phyloP scores from a whole-genome alignment of 2,888 invertebrate species.

The Crioceris asparagi region DNA sequence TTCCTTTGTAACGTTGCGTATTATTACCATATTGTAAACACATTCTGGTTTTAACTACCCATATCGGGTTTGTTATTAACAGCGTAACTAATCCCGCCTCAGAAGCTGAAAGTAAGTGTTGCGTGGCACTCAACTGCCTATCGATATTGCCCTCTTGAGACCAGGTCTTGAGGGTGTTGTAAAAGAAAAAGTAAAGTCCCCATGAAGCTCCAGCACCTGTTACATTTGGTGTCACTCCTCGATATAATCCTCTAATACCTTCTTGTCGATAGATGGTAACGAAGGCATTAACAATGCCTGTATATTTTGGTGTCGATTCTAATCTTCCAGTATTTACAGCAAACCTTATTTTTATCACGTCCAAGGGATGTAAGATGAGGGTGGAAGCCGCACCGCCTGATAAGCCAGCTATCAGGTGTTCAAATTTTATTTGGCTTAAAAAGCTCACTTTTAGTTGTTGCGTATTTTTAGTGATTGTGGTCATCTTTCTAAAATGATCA shows the following conservation, averaged over 20 bases:
- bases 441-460: constrained; percentile 6
- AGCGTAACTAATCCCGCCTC: constrained; percentile 84
- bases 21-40: constrained; percentile 82
- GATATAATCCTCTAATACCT: constrained; percentile 81
- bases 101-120: constrained; percentile 83
- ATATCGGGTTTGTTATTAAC: constrained; percentile 91
- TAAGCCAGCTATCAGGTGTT: constrained; percentile 91
- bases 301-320: constrained; percentile 75
- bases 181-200: constrained; percentile 97
- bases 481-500: no score
- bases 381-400: constrained; percentile 94
- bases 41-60: constrained; percentile 96
- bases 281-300: constrained; percentile 69
- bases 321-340: constrained; percentile 90
- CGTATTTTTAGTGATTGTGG: neutral
- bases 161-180: constrained; percentile 84
- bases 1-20: constrained; percentile 69
- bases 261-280: constrained; percentile 76
- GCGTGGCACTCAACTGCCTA: constrained; percentile 64
- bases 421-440: constrained; percentile 66
- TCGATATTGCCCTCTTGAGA: constrained; percentile 77
- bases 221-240: constrained; percentile 95
- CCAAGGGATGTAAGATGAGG: constrained; percentile 86
- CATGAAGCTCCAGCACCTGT: constrained; percentile 95
- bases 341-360: constrained; percentile 96